A percentile compares a stretch with the other conserved stretches of the same genome.
phyloP scores from a whole-genome alignment of 2,888 invertebrate species.

The Coleophora flavipennella region DNA sequence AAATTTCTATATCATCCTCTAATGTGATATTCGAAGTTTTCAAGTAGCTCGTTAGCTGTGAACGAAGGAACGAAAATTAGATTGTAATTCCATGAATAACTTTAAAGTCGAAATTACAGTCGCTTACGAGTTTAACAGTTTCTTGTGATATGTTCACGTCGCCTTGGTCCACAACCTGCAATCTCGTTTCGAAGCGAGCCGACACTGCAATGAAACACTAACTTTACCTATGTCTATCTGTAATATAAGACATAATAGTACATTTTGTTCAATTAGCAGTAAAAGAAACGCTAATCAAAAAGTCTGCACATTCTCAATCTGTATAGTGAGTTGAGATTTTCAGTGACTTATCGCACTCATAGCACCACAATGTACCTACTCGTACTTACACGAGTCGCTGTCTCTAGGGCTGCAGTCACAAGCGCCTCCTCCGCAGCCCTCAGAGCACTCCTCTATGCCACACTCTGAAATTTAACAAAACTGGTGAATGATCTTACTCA shows the following conservation, averaged over 20 bases:
- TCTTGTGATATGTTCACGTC: slow-evolving; percentile 54
- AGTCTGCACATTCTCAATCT: too few relatives aligned
- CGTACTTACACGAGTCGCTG: slow-evolving; percentile 41
- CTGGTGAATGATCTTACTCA: too few relatives aligned
- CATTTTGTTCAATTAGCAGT: too few relatives aligned
- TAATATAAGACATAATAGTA: too few relatives aligned
- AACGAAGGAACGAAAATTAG: slow-evolving; percentile 17
- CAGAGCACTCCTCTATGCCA: slow-evolving; percentile 55
- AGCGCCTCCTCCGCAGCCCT: slow-evolving; percentile 35
- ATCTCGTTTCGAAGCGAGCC: slow-evolving; percentile 73
- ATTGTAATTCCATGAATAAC: too few relatives aligned
- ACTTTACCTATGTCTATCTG: too few relatives aligned
- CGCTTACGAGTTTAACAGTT: slow-evolving; percentile 51
- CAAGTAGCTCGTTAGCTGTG: slow-evolving; percentile 77
- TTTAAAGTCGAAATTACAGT: too few relatives aligned
- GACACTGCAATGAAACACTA: slow-evolving; percentile 58
- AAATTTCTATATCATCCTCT: slow-evolving; percentile 76
- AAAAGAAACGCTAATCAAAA: too few relatives aligned
- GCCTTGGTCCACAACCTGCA: slow-evolving; percentile 64
- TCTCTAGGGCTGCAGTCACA: slow-evolving; percentile 59
- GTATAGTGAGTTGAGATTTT: too few relatives aligned
- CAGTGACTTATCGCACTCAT: too few relatives aligned
- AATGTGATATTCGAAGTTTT: slow-evolving; percentile 76
- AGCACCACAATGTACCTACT: too few relatives aligned
- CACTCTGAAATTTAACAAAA: slow-evolving; percentile 57